These are phyloP conservation scores for Phymanthus crucifer DNA, from an alignment of 92 coral and sea anemone genomes.

Conservation along the genomic window DNA sequence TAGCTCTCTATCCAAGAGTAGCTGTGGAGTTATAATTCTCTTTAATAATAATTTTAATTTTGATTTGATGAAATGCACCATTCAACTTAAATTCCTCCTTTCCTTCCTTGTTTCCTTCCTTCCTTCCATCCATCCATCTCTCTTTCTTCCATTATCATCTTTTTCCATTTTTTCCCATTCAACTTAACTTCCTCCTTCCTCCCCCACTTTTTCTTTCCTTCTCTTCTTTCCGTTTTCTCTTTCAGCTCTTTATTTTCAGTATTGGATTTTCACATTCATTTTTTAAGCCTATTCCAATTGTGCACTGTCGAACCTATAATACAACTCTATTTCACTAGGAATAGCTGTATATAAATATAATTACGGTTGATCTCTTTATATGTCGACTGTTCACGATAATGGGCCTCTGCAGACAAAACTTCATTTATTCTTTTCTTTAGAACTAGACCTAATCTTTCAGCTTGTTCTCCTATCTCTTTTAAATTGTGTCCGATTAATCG, in stretches of 20 bases:
- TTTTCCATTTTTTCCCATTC: not conserved
- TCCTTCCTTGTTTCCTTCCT: slow-evolving; percentile 7
- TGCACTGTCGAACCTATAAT: not conserved
- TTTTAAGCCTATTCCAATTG: not conserved
- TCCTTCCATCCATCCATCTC: not conserved
- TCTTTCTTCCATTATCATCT: not conserved
- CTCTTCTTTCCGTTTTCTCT: not conserved
- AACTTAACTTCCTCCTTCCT: too few species aligned
- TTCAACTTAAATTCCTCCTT: slow-evolving; percentile 3
- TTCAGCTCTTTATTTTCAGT: not conserved
- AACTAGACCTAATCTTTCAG: not conserved
- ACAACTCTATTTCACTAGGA: too few species aligned
- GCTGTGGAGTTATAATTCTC: too few species aligned
- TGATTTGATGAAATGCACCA: too few species aligned
- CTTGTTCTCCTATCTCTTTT: not conserved
- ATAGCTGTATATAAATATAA: too few species aligned
- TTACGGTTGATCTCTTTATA: too few species aligned
- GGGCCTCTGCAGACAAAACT: too few species aligned
- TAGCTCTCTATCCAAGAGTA: too few species aligned
- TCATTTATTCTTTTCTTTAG: too few species aligned
- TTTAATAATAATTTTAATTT: too few species aligned
- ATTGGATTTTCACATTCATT: not conserved
- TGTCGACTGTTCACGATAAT: too few species aligned
- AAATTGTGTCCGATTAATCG: not conserved
- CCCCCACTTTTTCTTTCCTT: not conserved